Evolutionary conservation across 2,113 vertebrate species (phyloP).

Genomic region (Micronycteris hirsuta): DNA sequence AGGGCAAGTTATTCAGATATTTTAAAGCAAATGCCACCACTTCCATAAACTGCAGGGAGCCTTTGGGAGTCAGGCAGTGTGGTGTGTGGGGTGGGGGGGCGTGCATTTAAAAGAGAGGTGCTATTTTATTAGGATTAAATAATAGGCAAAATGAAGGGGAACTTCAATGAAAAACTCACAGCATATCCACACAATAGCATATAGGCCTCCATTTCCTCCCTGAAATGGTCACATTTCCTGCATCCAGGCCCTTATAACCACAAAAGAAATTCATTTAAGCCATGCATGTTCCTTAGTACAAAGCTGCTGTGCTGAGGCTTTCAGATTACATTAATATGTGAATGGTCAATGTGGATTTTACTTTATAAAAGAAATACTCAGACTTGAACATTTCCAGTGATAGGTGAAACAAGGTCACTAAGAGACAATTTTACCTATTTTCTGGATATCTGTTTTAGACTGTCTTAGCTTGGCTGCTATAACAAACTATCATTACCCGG

Average conservation of each 20-base stretch:
- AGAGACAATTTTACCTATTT: background rate
- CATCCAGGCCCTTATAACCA: background rate
- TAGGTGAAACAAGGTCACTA: background rate
- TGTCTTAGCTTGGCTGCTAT: background rate
- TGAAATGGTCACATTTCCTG: constrained; percentile 19
- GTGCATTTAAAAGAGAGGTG: constrained; percentile 16
- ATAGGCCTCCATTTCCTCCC: background rate
- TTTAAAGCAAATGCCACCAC: constrained; percentile 13
- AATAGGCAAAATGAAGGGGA: background rate
- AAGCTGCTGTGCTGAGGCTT: background rate
- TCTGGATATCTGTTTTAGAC: background rate
- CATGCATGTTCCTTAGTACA: background rate
- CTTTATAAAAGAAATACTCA: constrained; percentile 6
- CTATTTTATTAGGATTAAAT: constrained; percentile 55
- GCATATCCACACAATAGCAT: background rate
- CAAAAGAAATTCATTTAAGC: background rate
- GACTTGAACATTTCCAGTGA: background rate
- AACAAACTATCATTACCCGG: background rate
- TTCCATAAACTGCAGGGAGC: constrained; percentile 27
- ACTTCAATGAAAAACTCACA: background rate
- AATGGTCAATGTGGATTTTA: background rate
- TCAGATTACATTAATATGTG: background rate
- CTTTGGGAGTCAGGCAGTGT: background rate
- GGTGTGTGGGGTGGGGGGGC: background rate
- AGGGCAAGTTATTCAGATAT: constrained; percentile 16